Conservation (phyloP, 2,797 vertebrate genomes). For the Gambusia yucatana region DNA sequence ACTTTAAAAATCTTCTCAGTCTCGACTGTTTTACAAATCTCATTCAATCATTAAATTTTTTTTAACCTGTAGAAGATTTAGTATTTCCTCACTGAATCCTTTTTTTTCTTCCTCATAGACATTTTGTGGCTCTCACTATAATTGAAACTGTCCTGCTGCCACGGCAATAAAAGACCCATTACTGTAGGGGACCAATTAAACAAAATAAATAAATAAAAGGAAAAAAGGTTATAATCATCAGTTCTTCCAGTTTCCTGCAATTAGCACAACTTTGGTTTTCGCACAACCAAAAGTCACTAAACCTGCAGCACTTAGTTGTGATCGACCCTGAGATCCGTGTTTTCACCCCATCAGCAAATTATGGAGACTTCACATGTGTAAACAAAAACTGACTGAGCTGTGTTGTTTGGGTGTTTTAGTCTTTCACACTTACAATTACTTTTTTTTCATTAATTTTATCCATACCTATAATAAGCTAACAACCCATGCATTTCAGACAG, state of each 20-base stretch:
- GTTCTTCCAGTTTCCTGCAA: conserved; percentile 40
- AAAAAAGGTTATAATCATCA: conserved; percentile 27
- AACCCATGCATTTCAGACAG: background rate
- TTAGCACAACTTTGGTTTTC: conserved; percentile 35
- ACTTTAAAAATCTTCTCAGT: conserved; percentile 20
- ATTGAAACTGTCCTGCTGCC: conserved; percentile 32
- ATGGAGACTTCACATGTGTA: background rate
- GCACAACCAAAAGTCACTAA: background rate
- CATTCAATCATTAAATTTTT: background rate
- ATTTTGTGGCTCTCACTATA: conserved; percentile 18
- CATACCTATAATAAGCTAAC: background rate
- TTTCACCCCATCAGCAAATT: conserved; percentile 7
- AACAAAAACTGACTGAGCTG: background rate
- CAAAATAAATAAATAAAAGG: conserved; percentile 14
- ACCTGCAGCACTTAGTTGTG: conserved; percentile 10
- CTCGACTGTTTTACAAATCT: background rate
- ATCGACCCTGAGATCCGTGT: background rate
- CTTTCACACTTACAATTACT: background rate
- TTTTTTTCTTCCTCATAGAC: conserved; percentile 15
- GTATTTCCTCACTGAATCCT: conserved; percentile 3
- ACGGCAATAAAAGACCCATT: conserved; percentile 20
- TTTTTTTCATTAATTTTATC: background rate
- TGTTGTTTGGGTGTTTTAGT: background rate
- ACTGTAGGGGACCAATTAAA: conserved; percentile 28
- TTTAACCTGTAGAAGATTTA: background rate